Evolutionary conservation across 1,140 invertebrate genomes (phyloP).

Genomic region (Drosophila virilis): DNA sequence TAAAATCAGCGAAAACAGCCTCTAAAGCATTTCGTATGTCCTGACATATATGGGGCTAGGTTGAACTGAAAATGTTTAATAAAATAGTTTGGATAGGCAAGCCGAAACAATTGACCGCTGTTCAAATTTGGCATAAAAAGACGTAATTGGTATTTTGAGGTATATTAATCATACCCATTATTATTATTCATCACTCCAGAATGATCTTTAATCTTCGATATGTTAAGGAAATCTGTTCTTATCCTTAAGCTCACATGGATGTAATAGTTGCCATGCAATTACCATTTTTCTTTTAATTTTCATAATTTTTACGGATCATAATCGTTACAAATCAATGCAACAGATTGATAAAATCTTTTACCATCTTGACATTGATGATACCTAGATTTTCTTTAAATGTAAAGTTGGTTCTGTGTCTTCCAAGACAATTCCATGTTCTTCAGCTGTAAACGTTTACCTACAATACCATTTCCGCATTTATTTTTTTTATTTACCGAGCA

Average conservation of each 20-base stretch:
- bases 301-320: not conserved
- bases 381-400: not conserved
- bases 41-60: too few relatives aligned
- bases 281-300: too few relatives aligned
- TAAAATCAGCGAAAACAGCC: slow-evolving; percentile 24
- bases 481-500: not conserved
- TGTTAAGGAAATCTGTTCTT: too few relatives aligned
- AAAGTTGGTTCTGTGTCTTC: not conserved
- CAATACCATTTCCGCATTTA: not conserved
- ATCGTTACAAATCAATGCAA: not conserved
- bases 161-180: too few relatives aligned
- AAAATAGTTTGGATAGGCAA: not conserved
- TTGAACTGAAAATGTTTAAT: not conserved
- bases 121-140: not conserved
- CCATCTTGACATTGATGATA: slow-evolving; percentile 1
- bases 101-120: not conserved
- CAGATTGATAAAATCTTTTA: not conserved
- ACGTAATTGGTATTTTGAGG: too few relatives aligned
- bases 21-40: not conserved
- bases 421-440: not conserved
- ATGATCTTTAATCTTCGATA: too few relatives aligned
- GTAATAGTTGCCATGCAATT: too few relatives aligned
- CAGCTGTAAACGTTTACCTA: slow-evolving; percentile 7
- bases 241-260: too few relatives aligned
- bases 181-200: too few relatives aligned